Evolutionary conservation across 2,797 vertebrate genomes (phyloP).

Genomic region (Anniella stebbinsi): DNA sequence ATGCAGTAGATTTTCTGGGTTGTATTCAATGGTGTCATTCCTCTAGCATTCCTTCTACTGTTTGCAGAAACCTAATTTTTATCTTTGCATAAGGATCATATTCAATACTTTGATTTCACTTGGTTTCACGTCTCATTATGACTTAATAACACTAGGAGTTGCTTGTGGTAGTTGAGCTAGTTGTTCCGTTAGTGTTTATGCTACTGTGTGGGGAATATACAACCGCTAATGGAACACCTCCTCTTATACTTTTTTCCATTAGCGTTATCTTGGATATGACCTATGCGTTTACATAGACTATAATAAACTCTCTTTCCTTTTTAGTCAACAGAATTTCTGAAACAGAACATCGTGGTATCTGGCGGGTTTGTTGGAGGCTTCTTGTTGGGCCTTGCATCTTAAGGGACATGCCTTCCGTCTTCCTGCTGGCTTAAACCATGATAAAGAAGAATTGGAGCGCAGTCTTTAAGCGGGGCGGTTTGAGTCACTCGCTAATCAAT

Average conservation of each 20-base stretch:
- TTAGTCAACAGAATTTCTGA: constrained; percentile 95
- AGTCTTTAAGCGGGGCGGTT: constrained; percentile 46
- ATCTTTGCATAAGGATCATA: background rate
- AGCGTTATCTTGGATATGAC: background rate
- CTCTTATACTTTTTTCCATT: background rate
- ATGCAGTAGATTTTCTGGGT: background rate
- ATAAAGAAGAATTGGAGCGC: constrained; percentile 54
- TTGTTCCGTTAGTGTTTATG: background rate
- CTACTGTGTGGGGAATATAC: background rate
- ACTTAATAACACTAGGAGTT: background rate
- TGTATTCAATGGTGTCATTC: background rate
- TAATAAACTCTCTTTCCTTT: constrained; percentile 61
- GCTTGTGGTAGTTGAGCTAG: background rate
- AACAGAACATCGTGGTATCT: constrained; percentile 97
- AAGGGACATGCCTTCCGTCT: constrained; percentile 57
- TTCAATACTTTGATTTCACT: background rate
- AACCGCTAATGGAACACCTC: background rate
- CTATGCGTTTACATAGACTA: constrained; percentile 26
- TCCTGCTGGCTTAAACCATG: constrained; percentile 20
- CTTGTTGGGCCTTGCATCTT: constrained; percentile 94
- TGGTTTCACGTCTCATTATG: background rate
- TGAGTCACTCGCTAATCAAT: constrained; percentile 48
- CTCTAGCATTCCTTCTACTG: background rate
- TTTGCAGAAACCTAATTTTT: background rate
- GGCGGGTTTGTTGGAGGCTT: constrained; percentile 97